Conservation (phyloP, 2,888 invertebrate genomes). For the Mycogona germanica region DNA sequence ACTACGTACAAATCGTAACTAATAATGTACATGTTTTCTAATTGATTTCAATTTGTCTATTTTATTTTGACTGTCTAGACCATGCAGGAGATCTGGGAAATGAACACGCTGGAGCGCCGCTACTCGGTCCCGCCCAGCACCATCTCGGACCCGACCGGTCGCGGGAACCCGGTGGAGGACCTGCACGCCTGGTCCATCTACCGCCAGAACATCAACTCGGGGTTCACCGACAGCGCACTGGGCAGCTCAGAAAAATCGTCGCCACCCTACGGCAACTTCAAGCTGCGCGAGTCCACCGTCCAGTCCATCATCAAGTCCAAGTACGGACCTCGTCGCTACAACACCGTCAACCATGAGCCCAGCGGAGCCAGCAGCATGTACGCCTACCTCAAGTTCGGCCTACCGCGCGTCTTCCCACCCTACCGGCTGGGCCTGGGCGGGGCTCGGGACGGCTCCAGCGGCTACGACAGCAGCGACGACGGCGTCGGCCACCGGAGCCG, state of each 20-base stretch:
- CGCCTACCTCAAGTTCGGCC: conserved; percentile 84
- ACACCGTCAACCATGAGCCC: conserved; percentile 15
- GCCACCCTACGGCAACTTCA: conserved; percentile 86
- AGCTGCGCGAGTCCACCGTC: conserved; percentile 80
- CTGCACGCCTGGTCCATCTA: conserved; percentile 89
- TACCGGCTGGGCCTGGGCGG: conserved; percentile 3
- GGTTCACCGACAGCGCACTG: conserved; percentile 86
- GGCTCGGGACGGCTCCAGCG: conserved; percentile 70
- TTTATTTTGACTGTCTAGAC: conserved; percentile 5
- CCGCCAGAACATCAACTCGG: conserved; percentile 84
- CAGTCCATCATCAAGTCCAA: conserved; percentile 84
- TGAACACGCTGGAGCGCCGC: conserved; percentile 52
- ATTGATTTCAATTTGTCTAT: no score
- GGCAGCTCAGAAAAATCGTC: conserved; percentile 89
- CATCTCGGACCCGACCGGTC: conserved; percentile 23
- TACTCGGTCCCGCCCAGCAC: conserved; percentile 59
- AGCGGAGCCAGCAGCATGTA: conserved; percentile 61
- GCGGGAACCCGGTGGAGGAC: conserved; percentile 46
- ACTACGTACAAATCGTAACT: no score
- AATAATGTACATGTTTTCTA: no score
- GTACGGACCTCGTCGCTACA: conserved; percentile 48
- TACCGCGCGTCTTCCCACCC: conserved; percentile 82
- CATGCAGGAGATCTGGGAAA: conserved; percentile 39
- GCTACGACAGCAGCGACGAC: conserved; percentile 79
- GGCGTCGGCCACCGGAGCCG: conserved; percentile 26